Percentiles rank a stretch among this genome's conserved stretches.
These are phyloP conservation scores for Apodemus agrarius DNA, from an alignment of 2,797 vertebrate species.

Conservation along the genomic window DNA sequence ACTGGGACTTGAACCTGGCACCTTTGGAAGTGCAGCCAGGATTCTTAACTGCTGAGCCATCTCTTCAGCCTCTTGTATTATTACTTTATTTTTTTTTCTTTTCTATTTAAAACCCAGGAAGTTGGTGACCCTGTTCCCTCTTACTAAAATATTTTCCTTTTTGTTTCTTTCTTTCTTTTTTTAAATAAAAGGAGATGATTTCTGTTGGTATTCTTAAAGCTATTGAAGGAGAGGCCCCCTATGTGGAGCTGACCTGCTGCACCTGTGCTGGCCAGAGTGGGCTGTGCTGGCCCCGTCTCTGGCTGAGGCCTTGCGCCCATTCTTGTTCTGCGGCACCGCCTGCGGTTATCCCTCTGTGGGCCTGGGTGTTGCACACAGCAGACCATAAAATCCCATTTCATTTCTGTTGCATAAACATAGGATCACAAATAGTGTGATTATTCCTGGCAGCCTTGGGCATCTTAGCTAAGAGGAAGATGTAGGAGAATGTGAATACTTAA, in stretches of 20 bases:
- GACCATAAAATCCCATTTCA: slow-evolving; percentile 79
- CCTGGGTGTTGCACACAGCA: slow-evolving; percentile 69
- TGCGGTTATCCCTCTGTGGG: slow-evolving; percentile 65
- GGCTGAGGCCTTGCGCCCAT: neutral
- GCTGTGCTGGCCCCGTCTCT: neutral
- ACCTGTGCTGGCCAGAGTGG: neutral
- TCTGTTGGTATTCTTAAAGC: neutral
- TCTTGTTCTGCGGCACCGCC: slow-evolving; percentile 23
- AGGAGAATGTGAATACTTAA: slow-evolving; percentile 71
- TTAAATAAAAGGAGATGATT: neutral
- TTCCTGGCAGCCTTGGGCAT: slow-evolving; percentile 73
- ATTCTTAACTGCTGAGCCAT: neutral
- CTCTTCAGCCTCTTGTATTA: neutral
- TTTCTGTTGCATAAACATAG: slow-evolving; percentile 82
- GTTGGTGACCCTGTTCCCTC: neutral
- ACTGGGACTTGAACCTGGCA: neutral
- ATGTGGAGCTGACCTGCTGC: neutral
- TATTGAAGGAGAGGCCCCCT: neutral
- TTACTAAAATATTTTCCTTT: neutral
- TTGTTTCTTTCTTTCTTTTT: neutral
- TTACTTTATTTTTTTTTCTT: neutral
- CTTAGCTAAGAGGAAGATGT: slow-evolving; percentile 66
- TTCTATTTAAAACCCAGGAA: slow-evolving; percentile 15
- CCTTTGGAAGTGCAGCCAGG: neutral
- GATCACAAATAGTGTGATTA: slow-evolving; percentile 81